Percentiles rank a stretch among this genome's conserved stretches.
Conservation (phyloP, 1,140 invertebrate species). For the Trachelipus rathkii region DNA sequence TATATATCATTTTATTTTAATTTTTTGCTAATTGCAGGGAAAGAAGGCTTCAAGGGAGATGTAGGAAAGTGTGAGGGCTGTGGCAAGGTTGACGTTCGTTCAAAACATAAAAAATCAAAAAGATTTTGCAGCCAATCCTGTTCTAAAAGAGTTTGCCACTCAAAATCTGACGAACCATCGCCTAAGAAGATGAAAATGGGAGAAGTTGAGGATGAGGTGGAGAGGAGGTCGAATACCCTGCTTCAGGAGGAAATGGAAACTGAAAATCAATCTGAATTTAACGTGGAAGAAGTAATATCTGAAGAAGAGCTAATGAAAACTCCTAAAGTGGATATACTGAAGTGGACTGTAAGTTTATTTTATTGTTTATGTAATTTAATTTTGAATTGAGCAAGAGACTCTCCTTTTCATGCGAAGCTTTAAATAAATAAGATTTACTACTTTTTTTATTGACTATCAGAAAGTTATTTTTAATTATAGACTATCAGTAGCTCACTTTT, state of each 20-base stretch:
- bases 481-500: too few relatives aligned
- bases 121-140: slow-evolving; percentile 73
- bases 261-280: slow-evolving; percentile 35
- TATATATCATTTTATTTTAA: too few relatives aligned
- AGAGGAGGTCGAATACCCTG: neutral
- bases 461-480: too few relatives aligned
- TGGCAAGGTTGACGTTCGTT: slow-evolving; percentile 65
- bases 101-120: slow-evolving; percentile 69
- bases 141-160: slow-evolving; percentile 58
- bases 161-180: slow-evolving; percentile 32
- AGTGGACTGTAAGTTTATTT: slow-evolving; percentile 35
- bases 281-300: slow-evolving; percentile 14
- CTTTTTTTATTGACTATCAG: too few relatives aligned
- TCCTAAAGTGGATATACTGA: slow-evolving; percentile 36
- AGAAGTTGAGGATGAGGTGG: slow-evolving; percentile 28
- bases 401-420: too few relatives aligned
- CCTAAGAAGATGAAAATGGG: slow-evolving; percentile 39
- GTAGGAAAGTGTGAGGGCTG: slow-evolving; percentile 72
- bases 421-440: too few relatives aligned
- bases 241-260: slow-evolving; percentile 28
- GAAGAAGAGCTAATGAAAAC: slow-evolving; percentile 24
- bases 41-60: slow-evolving; percentile 50
- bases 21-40: slow-evolving; percentile 20
- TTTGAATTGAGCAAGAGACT: too few relatives aligned
- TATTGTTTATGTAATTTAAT: neutral